Percentiles rank a stretch among this genome's conserved stretches.
Evolutionary conservation across 2,888 invertebrate genomes (phyloP).

Genomic region (Lasioglossum morio): DNA sequence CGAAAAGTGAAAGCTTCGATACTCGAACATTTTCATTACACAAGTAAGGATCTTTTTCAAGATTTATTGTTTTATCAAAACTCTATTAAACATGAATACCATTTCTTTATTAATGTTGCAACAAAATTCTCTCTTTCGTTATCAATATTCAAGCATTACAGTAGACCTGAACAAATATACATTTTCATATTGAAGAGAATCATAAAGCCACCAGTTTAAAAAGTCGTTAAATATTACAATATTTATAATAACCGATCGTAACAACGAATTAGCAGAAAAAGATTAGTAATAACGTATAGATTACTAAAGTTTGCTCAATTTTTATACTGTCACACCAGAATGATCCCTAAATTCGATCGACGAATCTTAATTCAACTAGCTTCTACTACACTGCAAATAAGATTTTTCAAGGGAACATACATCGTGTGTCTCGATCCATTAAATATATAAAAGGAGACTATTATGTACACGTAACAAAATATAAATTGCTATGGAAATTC

Average conservation of each 20-base stretch:
- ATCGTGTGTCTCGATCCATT: neutral
- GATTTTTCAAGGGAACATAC: conserved; percentile 9
- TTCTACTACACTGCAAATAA: conserved; percentile 18
- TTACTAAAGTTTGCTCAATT: neutral
- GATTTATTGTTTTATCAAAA: neutral
- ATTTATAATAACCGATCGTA: too few species aligned
- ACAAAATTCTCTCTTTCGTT: neutral
- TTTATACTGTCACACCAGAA: neutral
- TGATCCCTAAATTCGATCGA: neutral
- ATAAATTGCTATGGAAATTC: conserved; percentile 17
- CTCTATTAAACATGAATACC: neutral
- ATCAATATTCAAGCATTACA: neutral
- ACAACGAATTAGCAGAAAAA: neutral
- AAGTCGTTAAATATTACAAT: neutral
- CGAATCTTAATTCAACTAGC: neutral
- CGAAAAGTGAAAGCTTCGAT: neutral
- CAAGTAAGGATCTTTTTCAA: neutral
- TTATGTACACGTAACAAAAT: conserved; percentile 39
- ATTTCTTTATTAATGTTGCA: neutral
- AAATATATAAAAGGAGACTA: conserved; percentile 9
- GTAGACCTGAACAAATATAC: neutral
- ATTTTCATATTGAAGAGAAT: neutral
- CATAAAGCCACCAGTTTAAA: neutral
- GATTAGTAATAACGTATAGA: neutral
- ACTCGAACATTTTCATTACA: neutral